Conservation (phyloP, 2,888 invertebrate genomes). For the Neoascia interrupta region DNA sequence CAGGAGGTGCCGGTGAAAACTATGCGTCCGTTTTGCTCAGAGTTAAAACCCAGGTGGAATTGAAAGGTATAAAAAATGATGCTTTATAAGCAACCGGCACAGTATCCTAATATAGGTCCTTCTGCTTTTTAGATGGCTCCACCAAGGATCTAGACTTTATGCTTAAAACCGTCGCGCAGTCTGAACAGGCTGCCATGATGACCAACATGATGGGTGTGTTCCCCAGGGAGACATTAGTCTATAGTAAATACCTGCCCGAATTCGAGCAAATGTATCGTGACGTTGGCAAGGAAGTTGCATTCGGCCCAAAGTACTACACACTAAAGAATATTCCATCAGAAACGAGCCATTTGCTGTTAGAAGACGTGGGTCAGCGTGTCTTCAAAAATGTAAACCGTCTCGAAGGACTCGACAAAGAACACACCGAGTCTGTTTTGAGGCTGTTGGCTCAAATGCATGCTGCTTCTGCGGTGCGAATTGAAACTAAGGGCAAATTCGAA, state of each 20-base stretch:
- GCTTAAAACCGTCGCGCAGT: slow-evolving; percentile 74
- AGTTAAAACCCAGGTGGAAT: slow-evolving; percentile 69
- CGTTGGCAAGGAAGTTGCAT: slow-evolving; percentile 71
- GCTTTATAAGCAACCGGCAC: too few relatives aligned
- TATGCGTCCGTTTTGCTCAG: slow-evolving; percentile 74
- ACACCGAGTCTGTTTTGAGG: slow-evolving; percentile 73
- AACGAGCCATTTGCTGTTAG: slow-evolving; percentile 75
- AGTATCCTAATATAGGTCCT: too few relatives aligned
- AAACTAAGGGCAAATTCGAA: slow-evolving; percentile 70
- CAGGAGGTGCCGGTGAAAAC: slow-evolving; percentile 74
- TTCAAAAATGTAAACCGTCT: slow-evolving; percentile 74
- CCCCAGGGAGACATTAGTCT: slow-evolving; percentile 77
- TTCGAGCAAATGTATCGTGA: slow-evolving; percentile 76
- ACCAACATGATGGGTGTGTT: slow-evolving; percentile 73
- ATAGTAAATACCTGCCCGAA: slow-evolving; percentile 73
- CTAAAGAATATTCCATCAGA: slow-evolving; percentile 71
- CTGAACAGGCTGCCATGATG: slow-evolving; percentile 41
- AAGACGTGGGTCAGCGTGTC: slow-evolving; percentile 75
- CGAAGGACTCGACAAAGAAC: slow-evolving; percentile 72
- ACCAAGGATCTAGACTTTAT: slow-evolving; percentile 71
- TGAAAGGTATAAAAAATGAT: slow-evolving; percentile 72
- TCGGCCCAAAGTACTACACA: slow-evolving; percentile 75
- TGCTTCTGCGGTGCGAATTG: slow-evolving; percentile 74
- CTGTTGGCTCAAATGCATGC: slow-evolving; percentile 77
- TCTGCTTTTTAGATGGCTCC: too few relatives aligned